Evolutionary conservation across 2,797 vertebrate genomes (phyloP).

Genomic region (Peromyscus nudipes): DNA sequence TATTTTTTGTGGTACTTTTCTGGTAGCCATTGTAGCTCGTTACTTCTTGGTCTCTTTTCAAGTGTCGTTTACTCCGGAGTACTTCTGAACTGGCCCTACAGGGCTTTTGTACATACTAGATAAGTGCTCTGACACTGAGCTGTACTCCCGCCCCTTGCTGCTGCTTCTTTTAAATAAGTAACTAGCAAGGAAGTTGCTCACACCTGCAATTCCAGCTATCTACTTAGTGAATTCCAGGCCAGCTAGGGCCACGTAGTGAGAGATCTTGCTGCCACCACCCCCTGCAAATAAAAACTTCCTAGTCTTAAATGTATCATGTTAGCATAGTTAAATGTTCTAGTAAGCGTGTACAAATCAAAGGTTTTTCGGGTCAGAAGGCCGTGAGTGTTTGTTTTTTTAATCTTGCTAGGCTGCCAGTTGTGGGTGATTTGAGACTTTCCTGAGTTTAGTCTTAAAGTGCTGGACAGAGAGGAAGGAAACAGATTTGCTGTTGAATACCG

Average conservation of each 20-base stretch:
- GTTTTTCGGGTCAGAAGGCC: background rate
- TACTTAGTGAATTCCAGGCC: background rate
- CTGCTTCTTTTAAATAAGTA: background rate
- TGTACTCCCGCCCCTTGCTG: background rate
- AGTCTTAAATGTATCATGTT: background rate
- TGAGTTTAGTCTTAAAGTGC: background rate
- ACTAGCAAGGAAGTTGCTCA: background rate
- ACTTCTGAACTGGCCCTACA: background rate
- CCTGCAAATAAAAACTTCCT: background rate
- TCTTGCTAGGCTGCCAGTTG: background rate
- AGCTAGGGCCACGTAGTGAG: background rate
- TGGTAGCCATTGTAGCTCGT: background rate
- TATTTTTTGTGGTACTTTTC: background rate
- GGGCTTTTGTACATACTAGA: background rate
- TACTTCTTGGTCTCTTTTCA: background rate
- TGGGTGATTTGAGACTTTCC: background rate
- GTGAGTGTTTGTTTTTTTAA: background rate
- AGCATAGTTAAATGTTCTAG: background rate
- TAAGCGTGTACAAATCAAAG: background rate
- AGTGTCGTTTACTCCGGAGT: background rate
- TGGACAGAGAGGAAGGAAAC: background rate
- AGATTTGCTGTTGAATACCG: background rate
- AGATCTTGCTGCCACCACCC: background rate
- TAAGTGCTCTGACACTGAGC: background rate
- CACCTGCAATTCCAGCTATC: background rate